phyloP scores from a whole-genome alignment of 2,113 vertebrate species.

The Rhinoptilus africanus region DNA sequence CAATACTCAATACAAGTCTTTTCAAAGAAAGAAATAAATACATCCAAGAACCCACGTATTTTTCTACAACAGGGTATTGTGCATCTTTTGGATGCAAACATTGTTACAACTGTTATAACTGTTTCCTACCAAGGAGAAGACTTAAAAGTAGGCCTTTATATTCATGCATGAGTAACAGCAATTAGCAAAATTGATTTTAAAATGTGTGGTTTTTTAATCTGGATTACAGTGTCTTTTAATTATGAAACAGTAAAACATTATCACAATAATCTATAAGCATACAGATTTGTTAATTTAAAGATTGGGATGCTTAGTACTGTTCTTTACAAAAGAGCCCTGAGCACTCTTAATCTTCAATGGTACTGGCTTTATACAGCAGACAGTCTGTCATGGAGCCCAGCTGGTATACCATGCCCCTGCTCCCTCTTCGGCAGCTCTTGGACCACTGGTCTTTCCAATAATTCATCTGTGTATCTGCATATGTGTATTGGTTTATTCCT shows the following conservation, averaged over 20 bases:
- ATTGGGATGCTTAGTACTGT: background rate
- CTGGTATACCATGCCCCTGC: background rate
- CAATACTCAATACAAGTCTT: background rate
- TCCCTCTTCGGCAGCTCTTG: background rate
- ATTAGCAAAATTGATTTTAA: background rate
- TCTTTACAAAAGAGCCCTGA: background rate
- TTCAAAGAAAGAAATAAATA: background rate
- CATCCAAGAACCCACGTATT: background rate
- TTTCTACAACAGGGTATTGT: background rate
- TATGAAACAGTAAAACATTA: background rate
- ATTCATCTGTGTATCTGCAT: background rate
- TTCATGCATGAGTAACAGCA: background rate
- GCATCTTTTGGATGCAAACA: background rate
- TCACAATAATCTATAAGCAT: background rate
- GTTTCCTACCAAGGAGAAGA: background rate
- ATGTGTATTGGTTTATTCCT: background rate
- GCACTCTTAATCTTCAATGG: background rate
- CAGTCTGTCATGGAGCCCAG: background rate
- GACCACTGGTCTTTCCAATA: background rate
- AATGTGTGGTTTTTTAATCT: background rate
- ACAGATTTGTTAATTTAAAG: background rate
- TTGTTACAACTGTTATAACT: background rate
- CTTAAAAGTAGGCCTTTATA: background rate
- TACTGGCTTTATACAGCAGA: background rate
- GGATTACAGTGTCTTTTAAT: background rate